A percentile compares a stretch with the other conserved stretches of the same genome.
phyloP scores from a whole-genome alignment of 2,113 vertebrate genomes.

The Narcine bancroftii region DNA sequence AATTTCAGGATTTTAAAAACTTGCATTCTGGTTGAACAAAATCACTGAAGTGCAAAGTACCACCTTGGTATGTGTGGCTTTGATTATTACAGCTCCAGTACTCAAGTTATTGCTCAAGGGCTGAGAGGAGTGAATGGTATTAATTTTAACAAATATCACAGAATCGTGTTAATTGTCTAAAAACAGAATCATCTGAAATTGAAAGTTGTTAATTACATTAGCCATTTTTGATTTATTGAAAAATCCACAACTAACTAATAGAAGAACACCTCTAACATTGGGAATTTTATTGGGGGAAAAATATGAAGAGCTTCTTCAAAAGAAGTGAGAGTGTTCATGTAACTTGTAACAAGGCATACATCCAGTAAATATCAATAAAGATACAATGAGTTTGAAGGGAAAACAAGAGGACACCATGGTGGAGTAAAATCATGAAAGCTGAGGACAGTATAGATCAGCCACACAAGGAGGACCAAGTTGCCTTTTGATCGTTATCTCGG shows the following conservation, averaged over 20 bases:
- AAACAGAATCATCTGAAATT: too few relatives aligned
- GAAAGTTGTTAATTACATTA: too few relatives aligned
- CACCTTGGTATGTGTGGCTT: not conserved
- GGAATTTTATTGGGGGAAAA: not conserved
- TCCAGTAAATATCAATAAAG: not conserved
- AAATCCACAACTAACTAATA: not conserved
- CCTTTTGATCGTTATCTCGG: too few relatives aligned
- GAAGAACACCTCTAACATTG: not conserved
- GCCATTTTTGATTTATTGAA: too few relatives aligned
- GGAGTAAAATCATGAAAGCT: not conserved
- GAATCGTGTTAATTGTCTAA: too few relatives aligned
- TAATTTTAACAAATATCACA: not conserved
- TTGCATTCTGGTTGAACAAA: not conserved
- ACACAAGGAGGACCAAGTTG: not conserved
- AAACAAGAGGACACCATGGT: not conserved
- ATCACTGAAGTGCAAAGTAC: not conserved
- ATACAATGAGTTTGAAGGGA: not conserved
- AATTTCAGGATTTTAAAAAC: not conserved
- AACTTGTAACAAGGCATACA: not conserved
- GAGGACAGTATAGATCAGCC: not conserved
- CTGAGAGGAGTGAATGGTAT: not conserved
- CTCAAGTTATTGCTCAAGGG: not conserved
- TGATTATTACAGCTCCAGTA: not conserved
- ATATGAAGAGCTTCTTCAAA: not conserved
- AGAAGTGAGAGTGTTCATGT: not conserved